Evolutionary conservation across 2,113 vertebrate genomes (phyloP).

Genomic region (Ageneiosus marmoratus): DNA sequence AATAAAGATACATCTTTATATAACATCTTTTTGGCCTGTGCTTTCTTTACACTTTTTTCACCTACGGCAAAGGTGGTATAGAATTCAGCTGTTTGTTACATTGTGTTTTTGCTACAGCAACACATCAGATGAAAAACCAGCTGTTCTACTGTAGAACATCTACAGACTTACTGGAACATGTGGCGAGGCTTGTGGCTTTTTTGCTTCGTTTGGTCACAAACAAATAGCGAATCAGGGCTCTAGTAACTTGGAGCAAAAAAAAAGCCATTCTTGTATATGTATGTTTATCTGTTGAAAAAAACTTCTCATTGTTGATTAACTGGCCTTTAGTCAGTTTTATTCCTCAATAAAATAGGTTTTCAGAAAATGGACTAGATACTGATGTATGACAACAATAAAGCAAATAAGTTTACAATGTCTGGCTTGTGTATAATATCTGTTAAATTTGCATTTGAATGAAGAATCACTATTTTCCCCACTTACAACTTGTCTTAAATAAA

Average conservation of each 20-base stretch:
- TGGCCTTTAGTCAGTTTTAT: neutral
- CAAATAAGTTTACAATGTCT: neutral
- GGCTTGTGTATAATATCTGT: neutral
- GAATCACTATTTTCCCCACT: neutral
- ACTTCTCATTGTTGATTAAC: too few relatives aligned
- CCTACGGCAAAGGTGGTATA: neutral
- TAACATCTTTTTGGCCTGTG: conserved; percentile 6
- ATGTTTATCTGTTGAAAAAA: too few relatives aligned
- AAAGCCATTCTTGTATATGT: too few relatives aligned
- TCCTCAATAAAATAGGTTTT: neutral
- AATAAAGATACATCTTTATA: conserved; percentile 42
- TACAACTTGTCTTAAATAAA: neutral
- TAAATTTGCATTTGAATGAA: neutral
- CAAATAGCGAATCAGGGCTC: neutral
- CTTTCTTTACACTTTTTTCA: neutral
- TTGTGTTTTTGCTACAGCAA: neutral
- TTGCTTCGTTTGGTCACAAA: neutral
- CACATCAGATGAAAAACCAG: neutral
- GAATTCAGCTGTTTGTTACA: neutral
- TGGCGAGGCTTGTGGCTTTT: neutral
- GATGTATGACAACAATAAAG: neutral
- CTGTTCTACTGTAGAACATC: neutral
- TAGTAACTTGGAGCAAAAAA: neutral
- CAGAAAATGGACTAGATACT: neutral
- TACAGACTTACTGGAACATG: neutral